Conservation (phyloP, 2,113 vertebrate genomes). For the Petrocephalus microphthalmus region DNA sequence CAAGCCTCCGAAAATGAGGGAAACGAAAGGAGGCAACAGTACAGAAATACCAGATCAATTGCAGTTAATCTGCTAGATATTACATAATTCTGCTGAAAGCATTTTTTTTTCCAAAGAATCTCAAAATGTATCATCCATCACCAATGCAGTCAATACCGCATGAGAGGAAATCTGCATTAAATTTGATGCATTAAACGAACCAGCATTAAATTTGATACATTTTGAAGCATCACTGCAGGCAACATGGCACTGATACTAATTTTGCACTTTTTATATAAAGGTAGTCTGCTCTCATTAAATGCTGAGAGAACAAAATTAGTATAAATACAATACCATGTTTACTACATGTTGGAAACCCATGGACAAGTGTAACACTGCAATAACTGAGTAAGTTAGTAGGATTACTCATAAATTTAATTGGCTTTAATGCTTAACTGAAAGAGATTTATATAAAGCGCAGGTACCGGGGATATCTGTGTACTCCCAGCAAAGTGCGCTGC, state of each 20-base stretch:
- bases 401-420: slow-evolving; percentile 31
- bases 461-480: not conserved
- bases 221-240: slow-evolving; percentile 87
- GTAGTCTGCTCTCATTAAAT: slow-evolving; percentile 52
- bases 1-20: slow-evolving; percentile 69
- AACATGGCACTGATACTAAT: slow-evolving; percentile 82
- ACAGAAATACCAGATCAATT: slow-evolving; percentile 59
- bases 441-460: not conserved
- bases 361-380: slow-evolving; percentile 62
- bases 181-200: slow-evolving; percentile 72
- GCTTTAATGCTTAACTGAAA: slow-evolving; percentile 24
- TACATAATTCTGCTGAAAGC: slow-evolving; percentile 77
- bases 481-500: slow-evolving; percentile 23
- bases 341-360: slow-evolving; percentile 69
- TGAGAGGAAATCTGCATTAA: slow-evolving; percentile 48
- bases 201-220: slow-evolving; percentile 70
- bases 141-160: slow-evolving; percentile 47
- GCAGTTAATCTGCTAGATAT: slow-evolving; percentile 77
- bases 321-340: slow-evolving; percentile 71
- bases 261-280: slow-evolving; percentile 67
- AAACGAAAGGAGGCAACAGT: slow-evolving; percentile 62
- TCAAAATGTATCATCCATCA: slow-evolving; percentile 87
- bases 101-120: slow-evolving; percentile 65
- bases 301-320: slow-evolving; percentile 81
- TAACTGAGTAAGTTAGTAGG: slow-evolving; percentile 12